These are phyloP conservation scores for Bothrops jararaca DNA, from an alignment of 2,113 vertebrate species.

Conservation along the genomic window DNA sequence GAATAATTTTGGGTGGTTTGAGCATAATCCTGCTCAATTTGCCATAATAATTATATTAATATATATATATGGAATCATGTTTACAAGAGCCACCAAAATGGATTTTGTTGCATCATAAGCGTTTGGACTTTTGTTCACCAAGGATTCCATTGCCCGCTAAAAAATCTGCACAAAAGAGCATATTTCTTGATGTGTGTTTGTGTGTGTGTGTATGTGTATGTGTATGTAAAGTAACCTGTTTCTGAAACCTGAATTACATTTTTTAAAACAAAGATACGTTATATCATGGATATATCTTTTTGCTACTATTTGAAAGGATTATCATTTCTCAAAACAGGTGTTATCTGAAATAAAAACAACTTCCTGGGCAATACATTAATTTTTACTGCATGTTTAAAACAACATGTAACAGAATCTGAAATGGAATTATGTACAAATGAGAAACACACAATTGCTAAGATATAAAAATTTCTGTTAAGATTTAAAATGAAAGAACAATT, in stretches of 20 bases:
- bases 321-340: not conserved
- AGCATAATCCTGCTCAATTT: slow-evolving; percentile 41
- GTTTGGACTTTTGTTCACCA: not conserved
- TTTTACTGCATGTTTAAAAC: not conserved
- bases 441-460: not conserved
- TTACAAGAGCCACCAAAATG: not conserved
- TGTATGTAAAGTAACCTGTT: not conserved
- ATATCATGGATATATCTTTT: no score
- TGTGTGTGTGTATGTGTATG: not conserved
- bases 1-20: slow-evolving; percentile 23
- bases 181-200: not conserved
- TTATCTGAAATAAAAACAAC: not conserved
- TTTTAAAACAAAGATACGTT: no score
- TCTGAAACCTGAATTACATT: not conserved
- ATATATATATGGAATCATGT: not conserved
- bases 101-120: not conserved
- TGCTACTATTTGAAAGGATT: not conserved
- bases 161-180: not conserved
- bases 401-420: not conserved
- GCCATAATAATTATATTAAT: slow-evolving; percentile 36
- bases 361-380: not conserved
- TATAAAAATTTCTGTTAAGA: not conserved
- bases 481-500: not conserved
- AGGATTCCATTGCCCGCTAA: not conserved
- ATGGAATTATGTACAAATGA: not conserved